A percentile compares a stretch with the other conserved stretches of the same genome.
These are phyloP conservation scores for Deilephila elpenor DNA, from an alignment of 2,888 invertebrate species.

Conservation along the genomic window DNA sequence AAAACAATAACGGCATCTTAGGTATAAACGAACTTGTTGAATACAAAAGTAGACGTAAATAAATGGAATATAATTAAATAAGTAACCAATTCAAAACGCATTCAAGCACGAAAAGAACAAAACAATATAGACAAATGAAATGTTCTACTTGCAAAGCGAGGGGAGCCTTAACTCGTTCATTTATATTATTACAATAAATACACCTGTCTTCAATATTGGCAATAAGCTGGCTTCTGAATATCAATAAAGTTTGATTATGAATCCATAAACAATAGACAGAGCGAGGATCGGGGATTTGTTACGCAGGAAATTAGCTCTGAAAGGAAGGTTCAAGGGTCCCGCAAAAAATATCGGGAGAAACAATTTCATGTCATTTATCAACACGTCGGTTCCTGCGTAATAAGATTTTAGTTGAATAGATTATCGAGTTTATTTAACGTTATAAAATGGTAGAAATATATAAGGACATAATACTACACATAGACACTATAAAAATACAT, in stretches of 20 bases:
- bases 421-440: neutral
- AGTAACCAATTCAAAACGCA: neutral
- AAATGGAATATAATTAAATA: neutral
- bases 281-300: constrained; percentile 40
- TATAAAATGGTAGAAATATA: neutral
- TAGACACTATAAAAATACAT: no score
- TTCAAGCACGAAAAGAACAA: neutral
- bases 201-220: constrained; percentile 20
- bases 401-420: neutral
- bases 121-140: neutral
- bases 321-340: constrained; percentile 43
- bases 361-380: constrained; percentile 28
- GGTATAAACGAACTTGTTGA: no score
- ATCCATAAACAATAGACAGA: constrained; percentile 40
- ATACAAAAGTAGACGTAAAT: neutral
- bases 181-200: constrained; percentile 13
- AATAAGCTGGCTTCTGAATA: constrained; percentile 27
- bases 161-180: neutral
- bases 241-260: constrained; percentile 40
- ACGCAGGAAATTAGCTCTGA: constrained; percentile 50
- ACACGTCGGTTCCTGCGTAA: neutral
- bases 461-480: no score
- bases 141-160: neutral
- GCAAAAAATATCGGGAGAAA: constrained; percentile 27
- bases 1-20: no score